phyloP scores from a whole-genome alignment of 2,113 vertebrate species.

The Phrynosoma blainvillii region DNA sequence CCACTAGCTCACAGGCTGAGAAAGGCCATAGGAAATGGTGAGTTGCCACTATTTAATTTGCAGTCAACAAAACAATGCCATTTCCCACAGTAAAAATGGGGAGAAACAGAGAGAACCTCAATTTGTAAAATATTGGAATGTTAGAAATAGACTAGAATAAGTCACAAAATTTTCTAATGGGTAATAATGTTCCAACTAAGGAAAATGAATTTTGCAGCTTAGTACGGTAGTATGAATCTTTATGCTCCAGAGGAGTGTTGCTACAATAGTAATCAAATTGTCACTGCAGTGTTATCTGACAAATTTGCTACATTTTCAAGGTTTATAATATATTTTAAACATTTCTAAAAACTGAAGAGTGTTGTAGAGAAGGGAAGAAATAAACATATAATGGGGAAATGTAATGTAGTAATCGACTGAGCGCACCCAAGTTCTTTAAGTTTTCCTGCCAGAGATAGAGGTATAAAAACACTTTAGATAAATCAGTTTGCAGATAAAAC shows the following conservation, averaged over 20 bases:
- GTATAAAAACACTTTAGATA: conserved; percentile 16
- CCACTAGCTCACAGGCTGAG: conserved; percentile 72
- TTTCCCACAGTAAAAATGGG: neutral
- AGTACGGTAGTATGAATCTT: neutral
- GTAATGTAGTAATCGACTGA: conserved; percentile 14
- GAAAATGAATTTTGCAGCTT: conserved; percentile 4
- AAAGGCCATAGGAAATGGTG: conserved; percentile 70
- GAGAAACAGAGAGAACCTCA: neutral
- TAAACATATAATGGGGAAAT: neutral
- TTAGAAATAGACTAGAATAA: neutral
- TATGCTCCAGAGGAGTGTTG: neutral
- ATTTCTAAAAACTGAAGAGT: neutral
- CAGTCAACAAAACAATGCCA: neutral
- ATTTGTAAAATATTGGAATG: conserved; percentile 1
- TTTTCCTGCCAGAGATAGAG: conserved; percentile 10
- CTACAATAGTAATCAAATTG: conserved; percentile 12
- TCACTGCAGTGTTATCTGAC: conserved; percentile 16
- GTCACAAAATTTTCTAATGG: conserved; percentile 11
- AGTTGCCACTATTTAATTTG: conserved; percentile 55
- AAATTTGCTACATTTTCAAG: neutral
- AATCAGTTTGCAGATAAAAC: conserved; percentile 14
- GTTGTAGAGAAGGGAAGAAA: neutral
- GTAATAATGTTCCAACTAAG: neutral
- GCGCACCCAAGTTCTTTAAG: neutral
- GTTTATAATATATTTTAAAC: neutral